These are phyloP conservation scores for Lysandra coridon DNA, from an alignment of 2,888 invertebrate species.

Conservation along the genomic window DNA sequence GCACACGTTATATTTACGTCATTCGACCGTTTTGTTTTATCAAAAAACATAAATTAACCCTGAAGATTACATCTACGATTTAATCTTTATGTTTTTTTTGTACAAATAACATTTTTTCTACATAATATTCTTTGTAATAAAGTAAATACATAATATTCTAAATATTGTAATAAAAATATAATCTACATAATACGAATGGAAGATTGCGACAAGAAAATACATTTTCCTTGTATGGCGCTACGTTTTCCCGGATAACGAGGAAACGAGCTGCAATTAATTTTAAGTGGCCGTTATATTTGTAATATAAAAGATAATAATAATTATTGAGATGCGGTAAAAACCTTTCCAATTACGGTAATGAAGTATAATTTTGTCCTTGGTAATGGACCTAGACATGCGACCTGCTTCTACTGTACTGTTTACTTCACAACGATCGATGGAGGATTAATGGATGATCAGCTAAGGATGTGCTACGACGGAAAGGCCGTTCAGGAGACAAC, in stretches of 20 bases:
- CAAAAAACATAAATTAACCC: too few species aligned
- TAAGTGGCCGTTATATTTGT: neutral
- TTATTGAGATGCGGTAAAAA: neutral
- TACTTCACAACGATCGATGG: neutral
- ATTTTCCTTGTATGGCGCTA: slow-evolving; percentile 4
- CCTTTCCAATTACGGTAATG: neutral
- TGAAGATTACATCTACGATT: too few species aligned
- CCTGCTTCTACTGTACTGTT: neutral
- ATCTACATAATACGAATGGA: neutral
- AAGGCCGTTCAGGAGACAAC: too few species aligned
- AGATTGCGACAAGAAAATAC: neutral
- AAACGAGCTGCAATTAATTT: neutral
- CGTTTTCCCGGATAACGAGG: neutral
- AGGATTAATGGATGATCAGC: too few species aligned
- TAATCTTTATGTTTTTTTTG: too few species aligned
- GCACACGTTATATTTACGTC: too few species aligned
- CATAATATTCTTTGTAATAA: too few species aligned
- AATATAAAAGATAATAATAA: neutral
- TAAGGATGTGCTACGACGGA: too few species aligned
- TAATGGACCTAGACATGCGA: neutral
- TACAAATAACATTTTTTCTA: too few species aligned
- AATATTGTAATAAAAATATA: too few species aligned
- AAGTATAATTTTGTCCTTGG: neutral
- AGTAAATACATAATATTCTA: too few species aligned
- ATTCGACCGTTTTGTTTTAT: too few species aligned